Base-by-base conservation (phyloP, 2,888 invertebrate genomes). In the Clivina fossor region DNA sequence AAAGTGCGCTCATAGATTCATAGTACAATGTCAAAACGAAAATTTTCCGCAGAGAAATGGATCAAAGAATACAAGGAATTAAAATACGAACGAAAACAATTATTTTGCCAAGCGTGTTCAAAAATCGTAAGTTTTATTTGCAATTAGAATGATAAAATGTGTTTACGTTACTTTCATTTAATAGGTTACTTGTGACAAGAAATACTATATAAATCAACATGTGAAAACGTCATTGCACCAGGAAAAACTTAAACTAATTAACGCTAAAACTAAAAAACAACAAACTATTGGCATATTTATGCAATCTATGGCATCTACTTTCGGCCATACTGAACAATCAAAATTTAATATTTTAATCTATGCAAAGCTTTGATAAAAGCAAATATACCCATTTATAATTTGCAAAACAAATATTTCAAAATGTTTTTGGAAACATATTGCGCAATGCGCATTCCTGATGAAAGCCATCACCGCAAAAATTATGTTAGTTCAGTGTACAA, bases 391-490 rank as follows among this genome's bases (percentile, higher is more conserved):
- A 22, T 41, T 22, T 13, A 41, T 22, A 41, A 41, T 24, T 24
- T 41, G 26, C 2, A 26, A 24, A 41, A 41, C n/a, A 38, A 5
- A 5, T 26, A 37, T n/a, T 49, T 38, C 28, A 15, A 49, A 49
- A 49, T 19, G 18, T 26, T 38, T 16, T 38, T 38, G 28, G 37
- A 49, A 38, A 22, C 24, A 33, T 47, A 47, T 47, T 47, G 35
- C 33, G 16, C 3, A 16, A 33, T 33, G 33, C 47, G 26, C 4
- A 49, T 49, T 49, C 38, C 49, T 38, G 37, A 49, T 41, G 56
- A 58, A 9, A 62, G 35, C 51, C 58, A 2, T 60, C 57, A 15
- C 8, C 57, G 1, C 37, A 59, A 28, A 64, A 61, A 51, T 58
- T 55, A 49, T 62, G 58, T 54, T 47, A 47, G 53, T 16, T 18